Conservation (phyloP, 2,797 vertebrate genomes). For the Balearica regulorum region DNA sequence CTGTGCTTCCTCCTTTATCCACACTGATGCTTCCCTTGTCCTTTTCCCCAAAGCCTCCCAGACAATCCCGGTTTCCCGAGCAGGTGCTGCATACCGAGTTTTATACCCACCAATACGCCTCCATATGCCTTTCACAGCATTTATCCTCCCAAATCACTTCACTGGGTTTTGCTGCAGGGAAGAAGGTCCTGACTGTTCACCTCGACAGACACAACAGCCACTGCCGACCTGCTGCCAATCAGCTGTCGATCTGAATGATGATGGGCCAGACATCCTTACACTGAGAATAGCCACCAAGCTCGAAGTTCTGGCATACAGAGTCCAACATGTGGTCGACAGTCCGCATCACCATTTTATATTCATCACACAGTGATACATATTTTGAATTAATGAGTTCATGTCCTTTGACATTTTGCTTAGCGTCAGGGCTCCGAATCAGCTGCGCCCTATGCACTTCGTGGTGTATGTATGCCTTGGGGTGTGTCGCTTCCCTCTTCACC, state of each 20-base stretch:
- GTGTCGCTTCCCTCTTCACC: accelerated
- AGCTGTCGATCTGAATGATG: neutral
- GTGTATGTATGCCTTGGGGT: accelerated
- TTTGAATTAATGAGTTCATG: accelerated
- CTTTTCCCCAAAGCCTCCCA: neutral
- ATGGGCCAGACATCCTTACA: neutral
- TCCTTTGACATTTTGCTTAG: too few species aligned
- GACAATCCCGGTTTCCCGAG: neutral
- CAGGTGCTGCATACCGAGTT: accelerated
- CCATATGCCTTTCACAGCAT: accelerated
- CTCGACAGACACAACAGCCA: accelerated
- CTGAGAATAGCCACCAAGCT: neutral
- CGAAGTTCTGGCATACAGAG: neutral
- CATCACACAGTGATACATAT: accelerated
- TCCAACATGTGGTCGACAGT: neutral
- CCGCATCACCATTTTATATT: neutral
- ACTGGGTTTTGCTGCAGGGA: neutral
- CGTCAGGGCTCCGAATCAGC: accelerated
- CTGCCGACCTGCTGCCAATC: accelerated
- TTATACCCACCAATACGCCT: neutral
- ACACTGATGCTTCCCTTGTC: neutral
- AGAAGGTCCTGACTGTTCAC: neutral
- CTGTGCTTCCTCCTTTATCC: neutral
- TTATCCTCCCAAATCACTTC: neutral
- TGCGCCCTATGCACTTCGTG: accelerated